Evolutionary conservation across 2,113 vertebrate species (phyloP).

Genomic region (Ctenomys sociabilis): DNA sequence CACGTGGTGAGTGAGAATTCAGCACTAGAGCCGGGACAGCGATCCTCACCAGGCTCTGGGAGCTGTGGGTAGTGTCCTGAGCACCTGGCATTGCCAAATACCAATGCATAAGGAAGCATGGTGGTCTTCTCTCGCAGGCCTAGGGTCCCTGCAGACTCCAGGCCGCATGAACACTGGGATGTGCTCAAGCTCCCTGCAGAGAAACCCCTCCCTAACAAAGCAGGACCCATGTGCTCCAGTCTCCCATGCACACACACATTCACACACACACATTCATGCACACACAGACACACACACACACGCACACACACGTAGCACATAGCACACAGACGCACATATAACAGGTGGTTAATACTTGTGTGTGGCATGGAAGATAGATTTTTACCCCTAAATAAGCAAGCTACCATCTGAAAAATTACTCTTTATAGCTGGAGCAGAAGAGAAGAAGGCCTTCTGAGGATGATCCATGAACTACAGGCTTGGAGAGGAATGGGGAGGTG

Average conservation of each 20-base stretch:
- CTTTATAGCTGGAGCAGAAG: neutral
- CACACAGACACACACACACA: no score
- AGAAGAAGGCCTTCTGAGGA: neutral
- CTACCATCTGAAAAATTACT: slow-evolving; percentile 23
- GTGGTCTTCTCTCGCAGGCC: neutral
- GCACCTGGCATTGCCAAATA: rapidly evolving
- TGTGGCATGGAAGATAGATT: neutral
- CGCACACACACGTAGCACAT: neutral
- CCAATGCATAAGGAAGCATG: rapidly evolving
- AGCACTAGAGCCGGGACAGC: neutral
- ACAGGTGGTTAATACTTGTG: neutral
- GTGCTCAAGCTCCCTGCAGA: rapidly evolving
- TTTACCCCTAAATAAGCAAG: neutral
- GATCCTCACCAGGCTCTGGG: neutral
- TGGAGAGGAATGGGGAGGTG: neutral
- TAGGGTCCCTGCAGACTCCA: rapidly evolving
- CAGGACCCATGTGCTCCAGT: rapidly evolving
- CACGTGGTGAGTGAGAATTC: rapidly evolving
- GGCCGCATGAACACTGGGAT: rapidly evolving
- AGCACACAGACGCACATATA: neutral
- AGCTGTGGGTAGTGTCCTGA: rapidly evolving
- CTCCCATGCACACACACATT: no score
- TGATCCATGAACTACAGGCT: neutral
- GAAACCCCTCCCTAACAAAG: no score
- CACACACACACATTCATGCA: no score